A percentile compares a stretch with the other conserved stretches of the same genome.
phyloP scores from a whole-genome alignment of 2,797 vertebrate genomes.

The Sebastiscus albofasciatus region DNA sequence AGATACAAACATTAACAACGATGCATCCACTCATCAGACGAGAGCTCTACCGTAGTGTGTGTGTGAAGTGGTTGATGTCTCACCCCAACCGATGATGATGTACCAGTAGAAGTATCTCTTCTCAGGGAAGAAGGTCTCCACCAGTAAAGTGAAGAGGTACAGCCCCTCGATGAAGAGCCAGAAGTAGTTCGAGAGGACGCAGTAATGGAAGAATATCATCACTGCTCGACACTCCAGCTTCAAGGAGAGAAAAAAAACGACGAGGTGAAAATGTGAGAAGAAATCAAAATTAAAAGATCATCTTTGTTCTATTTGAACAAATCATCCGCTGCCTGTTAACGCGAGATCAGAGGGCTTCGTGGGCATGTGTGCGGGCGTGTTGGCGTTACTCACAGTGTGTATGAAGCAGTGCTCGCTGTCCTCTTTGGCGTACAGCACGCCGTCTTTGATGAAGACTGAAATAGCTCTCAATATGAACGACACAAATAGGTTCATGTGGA shows the following conservation, averaged over 20 bases:
- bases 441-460: constrained; percentile 97
- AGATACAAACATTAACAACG: neutral
- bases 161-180: constrained; percentile 98
- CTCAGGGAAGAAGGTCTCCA: constrained; percentile 97
- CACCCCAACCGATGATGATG: constrained; percentile 97
- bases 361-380: neutral
- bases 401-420: constrained; percentile 93
- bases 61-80: constrained; percentile 29
- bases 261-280: neutral
- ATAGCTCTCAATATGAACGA: constrained; percentile 96
- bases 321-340: neutral
- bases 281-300: neutral
- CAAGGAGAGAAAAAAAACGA: neutral
- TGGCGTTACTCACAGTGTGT: constrained; percentile 86
- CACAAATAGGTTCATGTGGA: constrained; percentile 98
- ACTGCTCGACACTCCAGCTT: constrained; percentile 94
- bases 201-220: constrained; percentile 99
- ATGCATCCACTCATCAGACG: neutral
- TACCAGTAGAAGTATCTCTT: constrained; percentile 98
- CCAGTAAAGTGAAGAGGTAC: constrained; percentile 95
- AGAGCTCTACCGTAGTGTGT: neutral
- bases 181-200: constrained; percentile 98
- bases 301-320: neutral
- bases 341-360: neutral
- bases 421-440: constrained; percentile 91